Evolutionary conservation across 1,140 invertebrate species (phyloP), one percentile per base, ranked within the genome.

Genomic region (Drosophila leontia): DNA sequence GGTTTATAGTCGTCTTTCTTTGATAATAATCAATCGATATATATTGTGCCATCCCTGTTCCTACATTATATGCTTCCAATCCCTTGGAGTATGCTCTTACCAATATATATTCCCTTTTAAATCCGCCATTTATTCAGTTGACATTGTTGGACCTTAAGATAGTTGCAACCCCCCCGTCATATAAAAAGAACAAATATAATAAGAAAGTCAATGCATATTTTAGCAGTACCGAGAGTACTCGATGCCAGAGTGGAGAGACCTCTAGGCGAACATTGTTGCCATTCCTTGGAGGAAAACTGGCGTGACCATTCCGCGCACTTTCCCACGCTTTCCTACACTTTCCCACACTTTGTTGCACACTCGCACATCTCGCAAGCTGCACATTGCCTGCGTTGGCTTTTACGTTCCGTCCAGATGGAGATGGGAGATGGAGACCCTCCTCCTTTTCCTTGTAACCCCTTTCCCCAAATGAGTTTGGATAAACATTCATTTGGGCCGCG

Each of bases 401-500:
- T 39, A 34, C 32, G 32, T 34, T 29, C 35, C 51, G 23, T 34
- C 37, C 42, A 75, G 34, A 74, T 71, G 67, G 34, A 34, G 39
- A 29, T 29, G 26, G 26, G 26, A 29, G 26, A 29, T 29, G 26
- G 8, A 15, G 13, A 26, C 29, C 15, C 12, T 9, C 58, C 19
- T 17, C 12, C 39, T 19, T 3, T 29, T 13, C 11, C 13, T 9
- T 11, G 1, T 2, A 50, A 32, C 29, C 26, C 23, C 19, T 29
- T 23, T n/a, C 17, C 7, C 15, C 41, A 32, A 56, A 56, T 39
- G 19, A 56, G 35, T 56, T 56, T 23, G 39, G 55, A 69, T 61
- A 59, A 58, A 61, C 62, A 53, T 76, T 72, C 75, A 48, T 74
- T 76, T 65, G 48, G 56, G 45, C 72, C 61, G 55, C 63, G 23